Conservation (phyloP, 2,797 vertebrate species). For the Esox masquinongy region DNA sequence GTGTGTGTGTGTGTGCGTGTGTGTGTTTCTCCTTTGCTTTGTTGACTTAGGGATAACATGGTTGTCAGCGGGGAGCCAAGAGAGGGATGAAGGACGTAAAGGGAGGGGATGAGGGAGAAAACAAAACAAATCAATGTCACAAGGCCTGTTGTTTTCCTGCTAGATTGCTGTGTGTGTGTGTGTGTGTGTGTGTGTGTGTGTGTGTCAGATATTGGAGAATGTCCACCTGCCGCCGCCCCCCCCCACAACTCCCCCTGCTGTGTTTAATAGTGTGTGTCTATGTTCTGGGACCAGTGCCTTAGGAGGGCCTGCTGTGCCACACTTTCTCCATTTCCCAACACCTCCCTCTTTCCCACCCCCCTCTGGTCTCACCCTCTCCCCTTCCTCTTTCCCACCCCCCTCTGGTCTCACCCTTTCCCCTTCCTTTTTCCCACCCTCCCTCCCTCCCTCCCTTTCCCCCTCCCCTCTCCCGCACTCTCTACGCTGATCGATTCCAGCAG, state of each 20-base stretch:
- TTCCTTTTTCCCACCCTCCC: not conserved
- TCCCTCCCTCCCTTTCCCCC: not conserved
- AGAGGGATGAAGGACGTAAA: slow-evolving; percentile 58
- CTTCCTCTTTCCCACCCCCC: not conserved
- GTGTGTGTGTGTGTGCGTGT: not conserved
- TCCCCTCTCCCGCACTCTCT: slow-evolving; percentile 19
- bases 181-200: slow-evolving; percentile 45
- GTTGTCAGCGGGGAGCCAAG: slow-evolving; percentile 71
- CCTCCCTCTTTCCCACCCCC: not conserved
- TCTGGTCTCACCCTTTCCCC: not conserved
- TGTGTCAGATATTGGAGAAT: slow-evolving; percentile 21
- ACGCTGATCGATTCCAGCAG: slow-evolving; percentile 63
- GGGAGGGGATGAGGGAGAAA: slow-evolving; percentile 58
- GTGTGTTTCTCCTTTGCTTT: slow-evolving; percentile 21
- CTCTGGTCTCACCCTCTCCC: not conserved
- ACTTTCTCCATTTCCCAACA: not conserved
- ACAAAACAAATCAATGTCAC: slow-evolving; percentile 78
- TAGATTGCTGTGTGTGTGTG: slow-evolving; percentile 60
- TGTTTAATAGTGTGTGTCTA: slow-evolving; percentile 20
- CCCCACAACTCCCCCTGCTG: slow-evolving; percentile 26
- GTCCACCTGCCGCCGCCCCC: slow-evolving; percentile 18
- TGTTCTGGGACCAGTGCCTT: slow-evolving; percentile 51
- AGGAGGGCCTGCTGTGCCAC: slow-evolving; percentile 27
- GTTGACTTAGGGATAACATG: slow-evolving; percentile 54
- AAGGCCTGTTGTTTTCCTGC: slow-evolving; percentile 60